phyloP scores from a whole-genome alignment of 2,888 invertebrate species.

The Drosophila borborema region DNA sequence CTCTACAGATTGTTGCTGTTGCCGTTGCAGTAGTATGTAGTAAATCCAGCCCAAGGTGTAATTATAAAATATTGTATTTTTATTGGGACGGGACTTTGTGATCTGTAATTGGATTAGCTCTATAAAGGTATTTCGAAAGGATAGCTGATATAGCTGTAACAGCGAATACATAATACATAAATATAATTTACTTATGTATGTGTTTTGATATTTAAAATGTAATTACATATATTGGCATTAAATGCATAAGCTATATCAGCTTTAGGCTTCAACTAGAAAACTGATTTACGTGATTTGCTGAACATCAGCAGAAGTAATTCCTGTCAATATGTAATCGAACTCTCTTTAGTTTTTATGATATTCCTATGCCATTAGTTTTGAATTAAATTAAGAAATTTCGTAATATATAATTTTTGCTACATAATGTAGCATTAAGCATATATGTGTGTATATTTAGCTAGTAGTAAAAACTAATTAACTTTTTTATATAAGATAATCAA shows the following conservation, averaged over 20 bases:
- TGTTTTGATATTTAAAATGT: background rate
- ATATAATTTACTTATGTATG: background rate
- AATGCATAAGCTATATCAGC: background rate
- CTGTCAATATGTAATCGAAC: too few species aligned
- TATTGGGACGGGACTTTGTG: conserved; percentile 10
- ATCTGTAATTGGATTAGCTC: conserved; percentile 20
- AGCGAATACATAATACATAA: background rate
- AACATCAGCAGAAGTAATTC: too few species aligned
- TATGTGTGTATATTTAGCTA: too few species aligned
- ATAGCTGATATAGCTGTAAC: background rate
- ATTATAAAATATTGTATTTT: conserved; percentile 21
- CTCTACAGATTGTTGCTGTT: conserved; percentile 16
- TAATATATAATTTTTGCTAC: too few species aligned
- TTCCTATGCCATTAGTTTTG: too few species aligned
- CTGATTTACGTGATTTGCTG: too few species aligned
- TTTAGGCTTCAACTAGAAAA: background rate
- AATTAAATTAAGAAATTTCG: too few species aligned
- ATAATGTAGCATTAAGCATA: too few species aligned
- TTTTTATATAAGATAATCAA: background rate
- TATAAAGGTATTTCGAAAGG: conserved; percentile 1
- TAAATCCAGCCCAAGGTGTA: conserved; percentile 23
- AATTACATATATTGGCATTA: background rate
- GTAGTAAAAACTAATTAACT: background rate
- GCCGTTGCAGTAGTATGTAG: background rate
- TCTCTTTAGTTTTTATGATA: too few species aligned